These are phyloP conservation scores for Drosophila putrida DNA, from an alignment of 2,888 invertebrate species.

Conservation along the genomic window DNA sequence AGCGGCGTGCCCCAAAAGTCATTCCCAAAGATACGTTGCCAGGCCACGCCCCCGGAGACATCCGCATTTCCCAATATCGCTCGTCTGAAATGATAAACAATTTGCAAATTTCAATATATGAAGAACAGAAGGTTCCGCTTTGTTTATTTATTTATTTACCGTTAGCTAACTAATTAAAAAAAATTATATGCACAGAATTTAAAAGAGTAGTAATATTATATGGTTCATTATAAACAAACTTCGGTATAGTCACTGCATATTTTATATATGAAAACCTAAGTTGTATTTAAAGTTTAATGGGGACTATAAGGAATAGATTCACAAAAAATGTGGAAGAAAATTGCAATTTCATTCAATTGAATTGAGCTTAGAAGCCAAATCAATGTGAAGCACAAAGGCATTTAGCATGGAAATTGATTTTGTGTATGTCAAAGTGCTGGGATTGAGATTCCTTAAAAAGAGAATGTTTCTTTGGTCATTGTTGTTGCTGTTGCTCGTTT, in stretches of 20 bases:
- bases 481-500: conserved; percentile 4
- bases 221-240: too few species aligned
- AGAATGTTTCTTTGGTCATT: conserved; percentile 13
- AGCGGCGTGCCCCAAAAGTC: conserved; percentile 99
- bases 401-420: conserved; percentile 14
- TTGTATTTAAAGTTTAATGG: neutral
- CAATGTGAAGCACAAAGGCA: neutral
- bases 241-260: too few species aligned
- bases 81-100: conserved; percentile 89
- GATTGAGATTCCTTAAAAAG: conserved; percentile 4
- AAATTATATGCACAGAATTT: too few species aligned
- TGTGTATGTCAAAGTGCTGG: conserved; percentile 14
- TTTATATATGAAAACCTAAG: neutral
- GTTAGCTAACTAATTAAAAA: too few species aligned
- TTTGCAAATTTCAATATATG: neutral
- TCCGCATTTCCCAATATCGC: conserved; percentile 98
- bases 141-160: too few species aligned
- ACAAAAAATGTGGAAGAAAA: neutral
- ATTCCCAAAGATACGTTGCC: conserved; percentile 93
- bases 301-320: neutral
- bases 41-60: conserved; percentile 93
- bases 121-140: too few species aligned
- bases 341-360: neutral
- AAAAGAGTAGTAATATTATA: too few species aligned
- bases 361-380: conserved; percentile 15